Evolutionary conservation across 2,888 invertebrate species (phyloP).

Genomic region (Gerris lacustris): DNA sequence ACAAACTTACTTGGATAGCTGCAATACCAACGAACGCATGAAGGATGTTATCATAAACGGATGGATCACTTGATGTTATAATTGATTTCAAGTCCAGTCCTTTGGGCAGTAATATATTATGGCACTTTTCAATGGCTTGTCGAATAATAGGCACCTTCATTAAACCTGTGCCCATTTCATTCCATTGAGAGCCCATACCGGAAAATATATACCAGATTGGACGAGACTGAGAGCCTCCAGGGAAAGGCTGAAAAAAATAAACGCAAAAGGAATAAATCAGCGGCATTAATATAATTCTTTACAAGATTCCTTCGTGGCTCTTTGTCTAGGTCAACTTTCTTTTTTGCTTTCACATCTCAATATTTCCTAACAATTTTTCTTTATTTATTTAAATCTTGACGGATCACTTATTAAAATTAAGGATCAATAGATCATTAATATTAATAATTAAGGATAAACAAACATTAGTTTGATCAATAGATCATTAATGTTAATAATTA

Average conservation of each 20-base stretch:
- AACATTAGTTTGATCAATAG: too few relatives aligned
- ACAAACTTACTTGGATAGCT: slow-evolving; percentile 43
- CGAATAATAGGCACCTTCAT: slow-evolving; percentile 62
- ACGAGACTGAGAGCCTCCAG: slow-evolving; percentile 37
- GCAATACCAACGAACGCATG: slow-evolving; percentile 64
- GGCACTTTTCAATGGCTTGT: slow-evolving; percentile 54
- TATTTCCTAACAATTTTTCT: background rate
- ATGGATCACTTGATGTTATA: slow-evolving; percentile 45
- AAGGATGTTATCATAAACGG: slow-evolving; percentile 53
- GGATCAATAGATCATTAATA: too few relatives aligned
- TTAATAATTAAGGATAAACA: too few relatives aligned
- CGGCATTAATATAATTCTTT: too few relatives aligned
- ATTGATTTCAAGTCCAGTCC: slow-evolving; percentile 53
- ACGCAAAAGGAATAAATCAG: too few relatives aligned
- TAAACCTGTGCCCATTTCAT: slow-evolving; percentile 65
- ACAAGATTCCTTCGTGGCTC: too few relatives aligned
- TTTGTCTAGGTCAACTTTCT: too few relatives aligned
- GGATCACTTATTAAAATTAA: too few relatives aligned
- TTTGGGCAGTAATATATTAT: slow-evolving; percentile 48
- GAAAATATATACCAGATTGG: slow-evolving; percentile 84
- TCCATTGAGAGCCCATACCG: slow-evolving; percentile 85
- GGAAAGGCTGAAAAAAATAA: background rate
- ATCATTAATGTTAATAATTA: too few relatives aligned
- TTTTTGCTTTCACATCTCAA: background rate
- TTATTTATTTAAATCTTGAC: too few relatives aligned